Conservation (phyloP, 2,888 invertebrate genomes). For the Sinopyrophorus schimmeli region DNA sequence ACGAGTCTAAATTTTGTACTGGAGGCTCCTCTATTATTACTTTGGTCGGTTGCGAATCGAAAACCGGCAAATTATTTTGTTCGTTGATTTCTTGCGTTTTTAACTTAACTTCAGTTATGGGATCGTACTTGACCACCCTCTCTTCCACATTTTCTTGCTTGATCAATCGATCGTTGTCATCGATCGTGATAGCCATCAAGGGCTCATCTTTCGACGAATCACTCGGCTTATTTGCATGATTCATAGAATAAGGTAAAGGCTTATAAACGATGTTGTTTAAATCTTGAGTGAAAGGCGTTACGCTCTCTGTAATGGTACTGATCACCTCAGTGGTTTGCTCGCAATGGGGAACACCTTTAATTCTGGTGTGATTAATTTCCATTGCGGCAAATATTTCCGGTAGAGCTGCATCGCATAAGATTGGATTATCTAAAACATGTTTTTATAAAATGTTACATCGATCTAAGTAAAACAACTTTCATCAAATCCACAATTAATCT, state of each 20-base stretch:
- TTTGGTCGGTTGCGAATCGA: not conserved
- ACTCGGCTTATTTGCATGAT: constrained; percentile 3
- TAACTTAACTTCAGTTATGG: no score
- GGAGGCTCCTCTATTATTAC: constrained; percentile 13
- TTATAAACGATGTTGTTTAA: constrained; percentile 25
- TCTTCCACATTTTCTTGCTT: not conserved
- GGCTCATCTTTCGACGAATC: constrained; percentile 4
- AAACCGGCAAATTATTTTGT: not conserved
- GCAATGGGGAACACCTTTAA: constrained; percentile 64
- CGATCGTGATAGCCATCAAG: constrained; percentile 1
- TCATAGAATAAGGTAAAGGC: constrained; percentile 9
- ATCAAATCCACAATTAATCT: no score
- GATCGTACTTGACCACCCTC: not conserved
- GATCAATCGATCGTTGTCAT: not conserved
- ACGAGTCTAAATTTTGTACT: constrained; percentile 9
- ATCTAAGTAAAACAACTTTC: no score
- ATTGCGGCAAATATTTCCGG: constrained; percentile 71
- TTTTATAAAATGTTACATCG: no score
- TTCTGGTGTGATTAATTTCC: constrained; percentile 72
- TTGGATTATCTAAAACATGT: constrained; percentile 83
- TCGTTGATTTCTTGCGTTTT: not conserved
- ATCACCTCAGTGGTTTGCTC: no score
- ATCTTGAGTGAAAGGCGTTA: no score
- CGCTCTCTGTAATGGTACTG: no score
- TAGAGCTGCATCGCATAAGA: constrained; percentile 73